A percentile compares a stretch with the other conserved stretches of the same genome.
Conservation (phyloP, 1,140 invertebrate genomes). For the Pseudomyrmex flavicornis region DNA sequence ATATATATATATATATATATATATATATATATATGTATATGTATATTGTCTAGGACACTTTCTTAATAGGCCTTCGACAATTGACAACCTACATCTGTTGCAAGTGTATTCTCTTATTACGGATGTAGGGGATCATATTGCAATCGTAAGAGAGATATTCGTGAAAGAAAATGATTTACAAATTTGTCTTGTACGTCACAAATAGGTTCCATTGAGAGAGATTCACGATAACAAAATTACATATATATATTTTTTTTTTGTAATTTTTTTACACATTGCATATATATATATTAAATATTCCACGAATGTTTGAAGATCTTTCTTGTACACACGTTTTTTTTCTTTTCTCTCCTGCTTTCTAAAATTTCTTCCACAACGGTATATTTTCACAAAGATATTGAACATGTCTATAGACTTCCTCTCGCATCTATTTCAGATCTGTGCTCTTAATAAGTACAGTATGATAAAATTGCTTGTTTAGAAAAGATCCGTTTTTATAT, state of each 20-base stretch:
- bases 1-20: conserved; percentile 40
- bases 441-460: conserved; percentile 52
- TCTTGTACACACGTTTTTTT: background rate
- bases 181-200: background rate
- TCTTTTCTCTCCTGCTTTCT: background rate
- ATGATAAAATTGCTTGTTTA: conserved; percentile 66
- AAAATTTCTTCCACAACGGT: conserved; percentile 14
- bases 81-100: conserved; percentile 64
- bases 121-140: conserved; percentile 57
- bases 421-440: conserved; percentile 38
- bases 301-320: conserved; percentile 29
- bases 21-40: conserved; percentile 12
- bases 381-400: conserved; percentile 25
- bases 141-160: conserved; percentile 28
- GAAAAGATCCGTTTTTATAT: conserved; percentile 64
- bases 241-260: conserved; percentile 9
- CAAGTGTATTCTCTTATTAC: conserved; percentile 45
- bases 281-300: conserved; percentile 48
- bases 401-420: conserved; percentile 1
- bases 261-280: conserved; percentile 4
- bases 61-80: conserved; percentile 70
- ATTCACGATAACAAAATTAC: conserved; percentile 30
- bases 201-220: background rate
- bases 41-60: conserved; percentile 70
- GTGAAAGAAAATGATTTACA: conserved; percentile 24